phyloP scores from a whole-genome alignment of 2,797 vertebrate genomes.

The Neostethus bicornis region DNA sequence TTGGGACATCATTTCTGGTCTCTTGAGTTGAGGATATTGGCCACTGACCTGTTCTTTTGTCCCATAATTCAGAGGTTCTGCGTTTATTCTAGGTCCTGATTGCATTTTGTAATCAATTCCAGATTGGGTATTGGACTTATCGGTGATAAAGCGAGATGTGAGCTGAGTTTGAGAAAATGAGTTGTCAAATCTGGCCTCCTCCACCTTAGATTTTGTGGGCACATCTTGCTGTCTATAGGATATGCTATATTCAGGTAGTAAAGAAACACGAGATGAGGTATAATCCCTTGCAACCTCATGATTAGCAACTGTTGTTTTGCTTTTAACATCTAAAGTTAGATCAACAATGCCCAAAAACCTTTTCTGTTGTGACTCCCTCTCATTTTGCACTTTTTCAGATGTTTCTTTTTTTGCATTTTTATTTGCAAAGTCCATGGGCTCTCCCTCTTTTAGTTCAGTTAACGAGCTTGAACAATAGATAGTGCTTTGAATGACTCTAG shows the following conservation, averaged over 20 bases:
- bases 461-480: conserved; percentile 17
- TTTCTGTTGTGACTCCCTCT: conserved; percentile 43
- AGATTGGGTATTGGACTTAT: conserved; percentile 18
- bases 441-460: conserved; percentile 46
- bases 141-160: conserved; percentile 16
- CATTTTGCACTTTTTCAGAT: conserved; percentile 42
- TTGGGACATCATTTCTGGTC: conserved; percentile 18
- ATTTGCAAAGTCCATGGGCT: conserved; percentile 73
- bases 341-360: conserved; percentile 62
- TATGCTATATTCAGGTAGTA: conserved; percentile 25
- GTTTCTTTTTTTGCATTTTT: conserved; percentile 54
- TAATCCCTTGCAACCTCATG: conserved; percentile 61
- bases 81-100: conserved; percentile 8
- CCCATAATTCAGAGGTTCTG: conserved; percentile 16
- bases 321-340: conserved; percentile 68
- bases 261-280: conserved; percentile 36
- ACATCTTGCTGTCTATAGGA: conserved; percentile 31
- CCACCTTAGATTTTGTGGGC: neutral
- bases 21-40: conserved; percentile 26
- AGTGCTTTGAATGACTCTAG: conserved; percentile 42
- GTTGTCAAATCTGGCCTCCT: conserved; percentile 19
- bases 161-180: conserved; percentile 31
- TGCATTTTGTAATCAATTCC: conserved; percentile 20
- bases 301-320: conserved; percentile 26
- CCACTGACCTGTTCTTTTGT: conserved; percentile 25